Conservation (phyloP, 2,113 vertebrate genomes). For the Oryzias woworae region DNA sequence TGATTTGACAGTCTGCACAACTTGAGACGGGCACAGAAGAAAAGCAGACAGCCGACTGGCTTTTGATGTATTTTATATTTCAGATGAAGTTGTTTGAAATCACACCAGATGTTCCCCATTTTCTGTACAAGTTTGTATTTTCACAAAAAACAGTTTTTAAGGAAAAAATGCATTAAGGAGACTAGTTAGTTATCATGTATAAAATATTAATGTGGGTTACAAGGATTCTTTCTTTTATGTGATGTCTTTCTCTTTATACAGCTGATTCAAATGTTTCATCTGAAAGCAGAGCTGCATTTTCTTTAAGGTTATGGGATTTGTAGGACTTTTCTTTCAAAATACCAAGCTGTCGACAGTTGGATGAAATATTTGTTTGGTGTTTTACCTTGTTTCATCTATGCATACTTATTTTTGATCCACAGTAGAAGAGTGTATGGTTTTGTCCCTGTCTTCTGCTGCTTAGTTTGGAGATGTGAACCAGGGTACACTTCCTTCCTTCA, state of each 20-base stretch:
- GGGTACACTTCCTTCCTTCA: constrained; percentile 16
- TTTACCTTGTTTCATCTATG: neutral
- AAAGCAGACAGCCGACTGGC: constrained; percentile 27
- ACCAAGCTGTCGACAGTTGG: neutral
- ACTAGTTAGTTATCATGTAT: constrained; percentile 32
- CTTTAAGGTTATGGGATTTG: neutral
- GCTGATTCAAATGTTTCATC: neutral
- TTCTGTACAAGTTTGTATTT: constrained; percentile 12
- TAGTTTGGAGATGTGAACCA: no score
- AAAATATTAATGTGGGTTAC: constrained; percentile 23
- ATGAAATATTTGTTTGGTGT: neutral
- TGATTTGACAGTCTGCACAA: constrained; percentile 51
- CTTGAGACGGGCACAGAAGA: constrained; percentile 33
- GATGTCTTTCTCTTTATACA: neutral
- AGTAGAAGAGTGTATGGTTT: constrained; percentile 5
- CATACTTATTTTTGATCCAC: no score
- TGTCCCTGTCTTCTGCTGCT: neutral
- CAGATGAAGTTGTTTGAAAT: constrained; percentile 12
- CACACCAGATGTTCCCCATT: constrained; percentile 48
- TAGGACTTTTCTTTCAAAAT: neutral
- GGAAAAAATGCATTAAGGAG: constrained; percentile 43
- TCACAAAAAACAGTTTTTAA: constrained; percentile 17
- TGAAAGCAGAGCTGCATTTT: neutral
- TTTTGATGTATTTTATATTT: constrained; percentile 29
- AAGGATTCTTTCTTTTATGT: constrained; percentile 7